These are phyloP conservation scores for Ornithorhynchus anatinus DNA, from an alignment of 2,113 vertebrate species.

Conservation along the genomic window DNA sequence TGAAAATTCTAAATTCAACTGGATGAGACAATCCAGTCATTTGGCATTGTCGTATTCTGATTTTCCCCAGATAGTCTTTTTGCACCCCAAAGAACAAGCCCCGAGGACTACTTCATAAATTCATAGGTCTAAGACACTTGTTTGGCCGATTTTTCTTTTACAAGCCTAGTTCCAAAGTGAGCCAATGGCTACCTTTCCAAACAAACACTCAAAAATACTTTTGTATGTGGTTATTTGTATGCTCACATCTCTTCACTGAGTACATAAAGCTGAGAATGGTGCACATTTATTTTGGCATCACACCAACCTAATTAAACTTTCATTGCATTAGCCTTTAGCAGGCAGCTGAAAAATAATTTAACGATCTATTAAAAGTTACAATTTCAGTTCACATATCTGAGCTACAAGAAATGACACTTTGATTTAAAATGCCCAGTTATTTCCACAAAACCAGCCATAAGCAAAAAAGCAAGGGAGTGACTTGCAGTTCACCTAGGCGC, in stretches of 20 bases:
- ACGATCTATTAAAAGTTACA: slow-evolving; percentile 58
- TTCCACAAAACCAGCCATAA: slow-evolving; percentile 27
- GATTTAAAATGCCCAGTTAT: slow-evolving; percentile 48
- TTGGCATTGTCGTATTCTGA: too few species aligned
- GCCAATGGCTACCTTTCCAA: background rate
- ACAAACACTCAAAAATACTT: slow-evolving; percentile 26
- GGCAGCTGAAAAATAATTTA: slow-evolving; percentile 51
- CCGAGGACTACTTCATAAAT: background rate
- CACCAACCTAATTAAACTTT: slow-evolving; percentile 55
- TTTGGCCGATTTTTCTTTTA: slow-evolving; percentile 3
- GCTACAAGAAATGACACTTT: slow-evolving; percentile 25
- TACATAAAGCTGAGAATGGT: slow-evolving; percentile 62
- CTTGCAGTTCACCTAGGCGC: background rate
- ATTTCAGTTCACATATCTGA: slow-evolving; percentile 30
- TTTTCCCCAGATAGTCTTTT: too few species aligned
- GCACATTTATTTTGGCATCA: slow-evolving; percentile 49
- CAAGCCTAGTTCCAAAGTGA: background rate
- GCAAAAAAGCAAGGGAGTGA: background rate
- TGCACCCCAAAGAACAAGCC: background rate
- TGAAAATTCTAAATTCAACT: too few species aligned
- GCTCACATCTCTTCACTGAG: slow-evolving; percentile 51
- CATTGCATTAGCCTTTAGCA: slow-evolving; percentile 48
- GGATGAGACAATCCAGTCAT: too few species aligned
- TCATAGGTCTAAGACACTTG: background rate
- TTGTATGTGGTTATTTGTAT: slow-evolving; percentile 34